These are phyloP conservation scores for Lithobates pipiens DNA, from an alignment of 2,797 vertebrate genomes.

Conservation along the genomic window DNA sequence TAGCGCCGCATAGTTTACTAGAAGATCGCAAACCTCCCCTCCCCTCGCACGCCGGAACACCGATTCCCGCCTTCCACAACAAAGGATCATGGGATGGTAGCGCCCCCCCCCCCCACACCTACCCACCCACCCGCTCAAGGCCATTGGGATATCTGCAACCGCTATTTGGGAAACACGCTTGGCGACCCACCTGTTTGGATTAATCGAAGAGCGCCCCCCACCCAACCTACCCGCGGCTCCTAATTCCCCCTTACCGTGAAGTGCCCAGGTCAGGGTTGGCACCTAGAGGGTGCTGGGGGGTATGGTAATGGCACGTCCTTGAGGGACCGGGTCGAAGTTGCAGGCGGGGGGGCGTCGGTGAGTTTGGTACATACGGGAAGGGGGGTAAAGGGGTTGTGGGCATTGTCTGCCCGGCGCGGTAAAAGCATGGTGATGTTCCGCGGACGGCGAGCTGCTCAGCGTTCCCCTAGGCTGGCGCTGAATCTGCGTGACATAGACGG, in stretches of 20 bases:
- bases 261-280: not conserved
- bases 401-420: too few species aligned
- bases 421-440: not conserved
- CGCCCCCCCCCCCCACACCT: not conserved
- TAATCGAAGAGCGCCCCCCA: too few species aligned
- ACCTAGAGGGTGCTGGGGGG: too few species aligned
- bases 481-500: too few species aligned
- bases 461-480: not conserved
- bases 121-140: not conserved
- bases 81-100: constrained; percentile 53
- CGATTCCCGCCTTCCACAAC: constrained; percentile 35
- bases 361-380: too few species aligned
- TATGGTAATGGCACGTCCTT: not conserved
- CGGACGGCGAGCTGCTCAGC: not conserved
- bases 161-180: not conserved
- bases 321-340: not conserved
- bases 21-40: constrained; percentile 4
- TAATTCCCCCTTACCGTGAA: too few species aligned
- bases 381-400: too few species aligned
- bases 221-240: not conserved
- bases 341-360: too few species aligned
- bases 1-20: not conserved
- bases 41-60: not conserved
- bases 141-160: too few species aligned
- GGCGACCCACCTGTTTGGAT: too few species aligned